A percentile compares a stretch with the other conserved stretches of the same genome.
Evolutionary conservation across 2,888 invertebrate genomes (phyloP).

Genomic region (Carabus problematicus): DNA sequence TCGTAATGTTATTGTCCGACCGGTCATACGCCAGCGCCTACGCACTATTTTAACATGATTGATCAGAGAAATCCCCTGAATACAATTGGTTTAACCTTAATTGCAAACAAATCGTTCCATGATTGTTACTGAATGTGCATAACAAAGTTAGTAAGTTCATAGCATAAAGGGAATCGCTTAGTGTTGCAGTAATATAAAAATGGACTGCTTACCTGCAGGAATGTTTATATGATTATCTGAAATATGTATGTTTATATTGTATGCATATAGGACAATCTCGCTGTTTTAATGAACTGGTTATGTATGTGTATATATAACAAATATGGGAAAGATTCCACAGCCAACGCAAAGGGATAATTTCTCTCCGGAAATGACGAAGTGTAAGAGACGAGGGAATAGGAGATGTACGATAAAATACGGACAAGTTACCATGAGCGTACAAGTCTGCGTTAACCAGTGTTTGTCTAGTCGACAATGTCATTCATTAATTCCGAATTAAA

Average conservation of each 20-base stretch:
- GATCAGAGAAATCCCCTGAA: no score
- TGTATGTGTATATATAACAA: constrained; percentile 15
- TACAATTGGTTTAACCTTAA: no score
- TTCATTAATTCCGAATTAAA: no score
- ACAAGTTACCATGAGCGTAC: constrained; percentile 17
- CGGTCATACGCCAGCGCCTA: no score
- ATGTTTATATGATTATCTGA: neutral
- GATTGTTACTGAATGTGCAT: no score
- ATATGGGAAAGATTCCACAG: constrained; percentile 33
- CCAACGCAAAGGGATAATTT: constrained; percentile 23
- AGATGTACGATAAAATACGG: constrained; percentile 27
- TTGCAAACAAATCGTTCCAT: no score
- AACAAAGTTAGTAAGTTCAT: no score
- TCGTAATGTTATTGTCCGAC: no score
- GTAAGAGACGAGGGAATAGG: constrained; percentile 26
- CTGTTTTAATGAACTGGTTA: constrained; percentile 11
- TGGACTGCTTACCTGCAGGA: no score
- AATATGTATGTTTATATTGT: constrained; percentile 1
- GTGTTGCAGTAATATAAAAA: neutral
- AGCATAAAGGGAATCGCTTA: neutral
- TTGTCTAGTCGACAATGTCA: no score
- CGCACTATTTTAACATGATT: no score
- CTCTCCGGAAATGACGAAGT: constrained; percentile 37
- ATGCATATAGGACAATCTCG: constrained; percentile 6
- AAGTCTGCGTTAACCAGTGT: neutral